phyloP scores from a whole-genome alignment of 2,888 invertebrate genomes.

The Papilio demoleus region DNA sequence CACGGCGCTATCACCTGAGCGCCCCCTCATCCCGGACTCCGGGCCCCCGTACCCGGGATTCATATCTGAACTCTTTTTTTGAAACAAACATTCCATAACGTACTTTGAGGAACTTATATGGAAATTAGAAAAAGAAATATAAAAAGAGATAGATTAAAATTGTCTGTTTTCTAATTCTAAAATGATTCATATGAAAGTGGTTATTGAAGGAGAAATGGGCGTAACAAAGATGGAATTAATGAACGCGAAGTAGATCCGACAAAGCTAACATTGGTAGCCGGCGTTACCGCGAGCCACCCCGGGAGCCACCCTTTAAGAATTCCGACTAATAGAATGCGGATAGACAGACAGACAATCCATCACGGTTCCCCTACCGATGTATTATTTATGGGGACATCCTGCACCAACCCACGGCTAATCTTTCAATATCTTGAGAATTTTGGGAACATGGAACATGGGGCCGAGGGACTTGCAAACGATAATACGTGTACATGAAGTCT shows the following conservation, averaged over 20 bases:
- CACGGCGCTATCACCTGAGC: conserved; percentile 42
- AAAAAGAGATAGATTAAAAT: not conserved
- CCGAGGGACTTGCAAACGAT: conserved; percentile 49
- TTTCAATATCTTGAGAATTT: conserved; percentile 83
- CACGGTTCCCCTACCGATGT: conserved; percentile 77
- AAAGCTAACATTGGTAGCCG: conserved; percentile 76
- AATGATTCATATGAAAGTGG: conserved; percentile 13
- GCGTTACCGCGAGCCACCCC: conserved; percentile 72
- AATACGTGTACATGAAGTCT: not conserved
- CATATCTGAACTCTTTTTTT: not conserved
- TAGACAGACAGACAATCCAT: conserved; percentile 80
- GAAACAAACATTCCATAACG: not conserved
- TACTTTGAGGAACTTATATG: no score
- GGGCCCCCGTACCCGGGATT: conserved; percentile 41
- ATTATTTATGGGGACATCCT: conserved; percentile 81
- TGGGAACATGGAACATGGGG: conserved; percentile 68
- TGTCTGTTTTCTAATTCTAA: no score
- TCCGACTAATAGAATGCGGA: conserved; percentile 81
- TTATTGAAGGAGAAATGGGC: conserved; percentile 43
- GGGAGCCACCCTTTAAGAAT: conserved; percentile 80
- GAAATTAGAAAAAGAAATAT: no score
- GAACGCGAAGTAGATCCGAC: conserved; percentile 62
- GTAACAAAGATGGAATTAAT: conserved; percentile 67
- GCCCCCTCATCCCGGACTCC: not conserved
- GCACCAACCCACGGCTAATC: conserved; percentile 78